Percentiles rank a stretch among this genome's conserved stretches.
Evolutionary conservation across 2,888 invertebrate genomes (phyloP).

Genomic region (Marronus borbonicus): DNA sequence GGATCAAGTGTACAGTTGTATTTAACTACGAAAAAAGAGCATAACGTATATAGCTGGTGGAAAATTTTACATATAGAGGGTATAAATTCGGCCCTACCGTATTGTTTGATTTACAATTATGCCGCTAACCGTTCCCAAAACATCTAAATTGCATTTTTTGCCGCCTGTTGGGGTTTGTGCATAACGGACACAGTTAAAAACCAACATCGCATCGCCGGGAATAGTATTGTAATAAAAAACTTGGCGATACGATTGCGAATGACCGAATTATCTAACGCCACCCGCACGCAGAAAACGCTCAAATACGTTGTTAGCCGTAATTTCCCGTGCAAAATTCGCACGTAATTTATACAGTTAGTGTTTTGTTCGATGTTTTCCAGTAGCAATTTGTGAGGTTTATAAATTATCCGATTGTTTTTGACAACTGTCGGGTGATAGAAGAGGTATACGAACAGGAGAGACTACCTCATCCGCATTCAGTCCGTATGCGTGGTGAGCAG

Average conservation of each 20-base stretch:
- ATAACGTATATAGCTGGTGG: too few species aligned
- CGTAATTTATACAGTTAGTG: slow-evolving; percentile 49
- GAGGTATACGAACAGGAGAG: slow-evolving; percentile 11
- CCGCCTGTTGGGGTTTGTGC: neutral
- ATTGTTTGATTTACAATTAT: slow-evolving; percentile 29
- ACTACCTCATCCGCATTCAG: slow-evolving; percentile 20
- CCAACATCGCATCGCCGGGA: neutral
- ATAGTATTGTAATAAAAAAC: slow-evolving; percentile 26
- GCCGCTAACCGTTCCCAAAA: neutral
- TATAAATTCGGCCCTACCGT: neutral
- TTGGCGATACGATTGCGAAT: slow-evolving; percentile 29
- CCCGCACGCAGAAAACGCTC: slow-evolving; percentile 2
- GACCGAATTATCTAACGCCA: slow-evolving; percentile 36
- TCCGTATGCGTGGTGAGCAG: slow-evolving; percentile 35
- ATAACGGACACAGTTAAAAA: slow-evolving; percentile 7
- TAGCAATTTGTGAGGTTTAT: slow-evolving; percentile 51
- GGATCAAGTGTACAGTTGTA: too few species aligned
- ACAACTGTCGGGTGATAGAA: slow-evolving; percentile 43
- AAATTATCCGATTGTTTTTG: slow-evolving; percentile 53
- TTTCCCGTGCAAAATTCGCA: slow-evolving; percentile 35
- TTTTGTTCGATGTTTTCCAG: slow-evolving; percentile 53
- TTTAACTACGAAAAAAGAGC: too few species aligned
- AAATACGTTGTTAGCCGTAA: slow-evolving; percentile 31
- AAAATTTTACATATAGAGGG: neutral
- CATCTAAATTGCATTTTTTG: neutral